Conservation (phyloP, 2,797 vertebrate species). For the Phrynocephalus forsythii region DNA sequence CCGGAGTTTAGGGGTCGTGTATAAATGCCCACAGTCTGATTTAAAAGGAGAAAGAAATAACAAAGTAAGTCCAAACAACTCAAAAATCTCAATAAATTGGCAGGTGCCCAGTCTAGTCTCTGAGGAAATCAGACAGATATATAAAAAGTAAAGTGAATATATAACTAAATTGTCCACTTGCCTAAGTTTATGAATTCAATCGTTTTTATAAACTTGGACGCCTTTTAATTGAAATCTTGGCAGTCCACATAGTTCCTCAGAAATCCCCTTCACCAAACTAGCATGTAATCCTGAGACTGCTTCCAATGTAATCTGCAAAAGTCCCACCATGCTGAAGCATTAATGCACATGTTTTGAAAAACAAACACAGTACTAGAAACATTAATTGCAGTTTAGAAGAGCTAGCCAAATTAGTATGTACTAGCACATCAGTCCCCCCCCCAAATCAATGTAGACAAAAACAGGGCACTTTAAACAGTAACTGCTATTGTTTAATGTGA, state of each 20-base stretch:
- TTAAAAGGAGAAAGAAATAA: constrained; percentile 4
- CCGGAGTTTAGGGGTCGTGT: too few relatives aligned
- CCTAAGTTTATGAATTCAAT: not conserved
- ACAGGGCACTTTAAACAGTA: too few relatives aligned
- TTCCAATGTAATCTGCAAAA: not conserved
- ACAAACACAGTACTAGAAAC: not conserved
- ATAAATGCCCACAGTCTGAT: too few relatives aligned
- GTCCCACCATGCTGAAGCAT: not conserved
- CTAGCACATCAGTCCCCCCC: too few relatives aligned
- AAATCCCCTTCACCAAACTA: not conserved
- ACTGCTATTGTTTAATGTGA: too few relatives aligned
- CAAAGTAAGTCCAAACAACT: constrained; percentile 1
- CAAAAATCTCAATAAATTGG: constrained; percentile 14
- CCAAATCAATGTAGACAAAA: too few relatives aligned
- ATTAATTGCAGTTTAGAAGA: too few relatives aligned
- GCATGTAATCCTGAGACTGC: not conserved
- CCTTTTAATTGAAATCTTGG: not conserved
- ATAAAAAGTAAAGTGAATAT: too few relatives aligned
- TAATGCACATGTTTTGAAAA: not conserved
- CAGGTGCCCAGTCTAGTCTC: not conserved
- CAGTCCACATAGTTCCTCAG: not conserved
- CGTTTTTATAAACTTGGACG: not conserved
- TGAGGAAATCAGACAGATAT: not conserved
- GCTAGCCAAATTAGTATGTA: too few relatives aligned
- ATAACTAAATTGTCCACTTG: not conserved